Percentiles rank a stretch among this genome's conserved stretches.
Evolutionary conservation across 2,797 vertebrate species (phyloP).

Genomic region (Bovichtus diacanthus): DNA sequence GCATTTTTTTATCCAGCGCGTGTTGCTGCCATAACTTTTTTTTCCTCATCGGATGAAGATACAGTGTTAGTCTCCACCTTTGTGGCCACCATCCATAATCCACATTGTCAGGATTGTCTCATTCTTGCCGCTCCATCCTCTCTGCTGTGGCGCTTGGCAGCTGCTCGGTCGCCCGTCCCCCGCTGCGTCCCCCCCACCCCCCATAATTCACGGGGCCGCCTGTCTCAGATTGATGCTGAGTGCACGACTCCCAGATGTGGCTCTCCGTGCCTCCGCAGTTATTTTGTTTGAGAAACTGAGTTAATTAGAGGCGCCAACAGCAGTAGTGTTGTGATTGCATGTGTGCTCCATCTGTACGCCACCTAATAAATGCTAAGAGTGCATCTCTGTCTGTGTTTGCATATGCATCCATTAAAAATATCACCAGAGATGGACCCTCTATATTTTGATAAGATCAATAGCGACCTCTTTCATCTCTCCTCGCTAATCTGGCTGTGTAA

Average conservation of each 20-base stretch:
- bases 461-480: constrained; percentile 63
- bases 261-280: constrained; percentile 61
- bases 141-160: constrained; percentile 49
- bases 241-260: constrained; percentile 75
- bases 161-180: constrained; percentile 29
- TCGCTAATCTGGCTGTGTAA: constrained; percentile 44
- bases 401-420: constrained; percentile 47
- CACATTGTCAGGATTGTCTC: neutral
- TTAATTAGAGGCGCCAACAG: constrained; percentile 76
- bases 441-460: constrained; percentile 54
- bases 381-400: constrained; percentile 33
- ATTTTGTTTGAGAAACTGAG: constrained; percentile 74
- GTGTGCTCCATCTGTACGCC: constrained; percentile 46
- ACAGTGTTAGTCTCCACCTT: neutral
- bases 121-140: constrained; percentile 23
- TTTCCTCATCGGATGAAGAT: neutral
- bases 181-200: neutral
- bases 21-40: neutral
- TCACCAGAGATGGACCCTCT: constrained; percentile 40
- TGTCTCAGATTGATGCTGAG: constrained; percentile 59
- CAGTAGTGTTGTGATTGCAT: constrained; percentile 21
- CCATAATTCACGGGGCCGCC: constrained; percentile 61
- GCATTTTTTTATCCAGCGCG: neutral
- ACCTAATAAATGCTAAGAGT: constrained; percentile 46
- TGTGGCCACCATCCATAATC: neutral